phyloP scores from a whole-genome alignment of 2,888 invertebrate genomes.

The Lasioglossum figueresi region DNA sequence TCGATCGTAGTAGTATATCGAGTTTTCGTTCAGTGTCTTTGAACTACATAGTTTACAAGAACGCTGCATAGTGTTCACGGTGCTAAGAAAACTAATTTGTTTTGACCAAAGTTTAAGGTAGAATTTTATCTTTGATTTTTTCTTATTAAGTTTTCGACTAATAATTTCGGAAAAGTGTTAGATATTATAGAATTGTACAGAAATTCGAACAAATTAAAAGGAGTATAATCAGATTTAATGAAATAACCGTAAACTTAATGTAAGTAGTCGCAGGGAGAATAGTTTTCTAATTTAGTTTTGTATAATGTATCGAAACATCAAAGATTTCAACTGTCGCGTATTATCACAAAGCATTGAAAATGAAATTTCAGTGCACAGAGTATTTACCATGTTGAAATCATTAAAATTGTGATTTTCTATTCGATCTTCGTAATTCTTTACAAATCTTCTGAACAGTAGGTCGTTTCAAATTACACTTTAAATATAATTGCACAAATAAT shows the following conservation, averaged over 20 bases:
- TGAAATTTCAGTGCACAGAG: conserved; percentile 11
- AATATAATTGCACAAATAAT: conserved; percentile 2
- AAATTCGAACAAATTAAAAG: conserved; percentile 1
- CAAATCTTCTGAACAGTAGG: neutral
- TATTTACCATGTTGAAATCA: conserved; percentile 12
- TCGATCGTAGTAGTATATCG: neutral
- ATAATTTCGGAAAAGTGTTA: neutral
- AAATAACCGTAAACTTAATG: neutral
- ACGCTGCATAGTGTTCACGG: neutral
- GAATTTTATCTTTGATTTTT: neutral
- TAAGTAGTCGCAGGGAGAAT: conserved; percentile 23
- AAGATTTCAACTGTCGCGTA: conserved; percentile 9
- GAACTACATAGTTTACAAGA: neutral
- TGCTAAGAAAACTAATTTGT: conserved; percentile 3
- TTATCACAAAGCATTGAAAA: conserved; percentile 1
- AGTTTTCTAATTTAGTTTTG: conserved; percentile 16
- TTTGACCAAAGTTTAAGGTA: conserved; percentile 2
- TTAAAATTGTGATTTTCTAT: conserved; percentile 7
- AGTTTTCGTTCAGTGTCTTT: neutral
- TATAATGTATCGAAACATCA: conserved; percentile 5
- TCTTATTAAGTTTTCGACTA: neutral
- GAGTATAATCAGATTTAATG: neutral
- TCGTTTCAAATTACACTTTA: neutral
- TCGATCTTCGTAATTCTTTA: conserved; percentile 12
- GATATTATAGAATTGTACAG: conserved; percentile 9